Conservation (phyloP, 2,888 invertebrate species). For the Papilio elwesi region DNA sequence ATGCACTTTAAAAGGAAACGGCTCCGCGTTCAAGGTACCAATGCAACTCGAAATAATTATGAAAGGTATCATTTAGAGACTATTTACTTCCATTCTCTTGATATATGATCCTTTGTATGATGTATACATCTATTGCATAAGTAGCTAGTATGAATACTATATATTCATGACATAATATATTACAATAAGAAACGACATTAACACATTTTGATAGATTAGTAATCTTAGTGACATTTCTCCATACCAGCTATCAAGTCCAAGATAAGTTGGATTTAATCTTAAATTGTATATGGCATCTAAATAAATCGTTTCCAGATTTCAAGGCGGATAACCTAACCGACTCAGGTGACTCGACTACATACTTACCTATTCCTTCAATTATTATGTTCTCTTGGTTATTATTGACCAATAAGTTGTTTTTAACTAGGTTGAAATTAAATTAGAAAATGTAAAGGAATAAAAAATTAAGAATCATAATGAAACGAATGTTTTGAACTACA, state of each 20-base stretch:
- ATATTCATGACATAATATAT: no score
- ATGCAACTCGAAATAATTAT: slow-evolving; percentile 21
- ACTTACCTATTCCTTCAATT: not conserved
- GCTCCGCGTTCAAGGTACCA: slow-evolving; percentile 29
- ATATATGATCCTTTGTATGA: not conserved
- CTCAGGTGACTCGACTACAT: not conserved
- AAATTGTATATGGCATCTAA: no score
- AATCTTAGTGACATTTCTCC: no score
- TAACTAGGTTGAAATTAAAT: not conserved
- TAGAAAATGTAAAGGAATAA: not conserved
- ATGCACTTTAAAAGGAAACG: slow-evolving; percentile 33
- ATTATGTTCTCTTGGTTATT: not conserved
- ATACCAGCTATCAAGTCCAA: no score
- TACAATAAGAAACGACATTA: no score
- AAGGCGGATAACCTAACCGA: not conserved
- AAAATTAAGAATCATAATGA: not conserved
- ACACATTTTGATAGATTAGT: no score
- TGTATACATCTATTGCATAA: not conserved
- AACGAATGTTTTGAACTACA: not conserved
- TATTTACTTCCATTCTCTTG: not conserved
- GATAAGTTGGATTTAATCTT: no score
- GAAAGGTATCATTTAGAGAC: slow-evolving; percentile 13
- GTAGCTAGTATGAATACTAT: not conserved
- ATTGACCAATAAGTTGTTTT: not conserved
- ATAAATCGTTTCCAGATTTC: no score